phyloP scores from a whole-genome alignment of 2,888 invertebrate genomes.

The Sesia apiformis region DNA sequence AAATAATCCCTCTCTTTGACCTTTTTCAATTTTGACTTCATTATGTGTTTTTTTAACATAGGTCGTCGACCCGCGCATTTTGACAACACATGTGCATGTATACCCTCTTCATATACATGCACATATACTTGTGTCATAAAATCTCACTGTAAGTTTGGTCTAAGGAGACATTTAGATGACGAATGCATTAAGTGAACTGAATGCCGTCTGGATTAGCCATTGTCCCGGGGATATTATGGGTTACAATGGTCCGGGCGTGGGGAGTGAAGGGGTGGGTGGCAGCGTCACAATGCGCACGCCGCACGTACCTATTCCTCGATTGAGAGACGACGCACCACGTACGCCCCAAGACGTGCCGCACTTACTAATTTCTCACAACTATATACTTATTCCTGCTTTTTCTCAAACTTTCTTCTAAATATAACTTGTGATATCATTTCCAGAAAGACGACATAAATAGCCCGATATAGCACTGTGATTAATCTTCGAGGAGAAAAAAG shows the following conservation, averaged over 20 bases:
- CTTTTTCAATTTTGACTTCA: too few relatives aligned
- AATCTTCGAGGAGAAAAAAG: background rate
- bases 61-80: background rate
- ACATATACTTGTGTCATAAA: background rate
- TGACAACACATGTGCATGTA: background rate
- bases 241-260: slow-evolving; percentile 5
- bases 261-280: background rate
- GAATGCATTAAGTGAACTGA: slow-evolving; percentile 5
- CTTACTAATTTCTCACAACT: slow-evolving; percentile 28
- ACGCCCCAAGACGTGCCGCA: slow-evolving; percentile 32
- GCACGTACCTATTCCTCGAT: slow-evolving; percentile 15
- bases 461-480: background rate
- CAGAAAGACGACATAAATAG: background rate
- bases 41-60: background rate
- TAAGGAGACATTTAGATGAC: slow-evolving; percentile 4
- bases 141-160: background rate
- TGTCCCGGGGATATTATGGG: slow-evolving; percentile 3
- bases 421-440: slow-evolving; percentile 17
- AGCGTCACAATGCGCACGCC: background rate
- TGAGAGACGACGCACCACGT: slow-evolving; percentile 35
- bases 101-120: background rate
- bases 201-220: slow-evolving; percentile 2
- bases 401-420: slow-evolving; percentile 36
- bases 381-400: slow-evolving; percentile 34
- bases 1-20: too few relatives aligned